A percentile compares a stretch with the other conserved stretches of the same genome.
These are phyloP conservation scores for Coptodon bakossiorum DNA, from an alignment of 2,113 vertebrate species.

Conservation along the genomic window DNA sequence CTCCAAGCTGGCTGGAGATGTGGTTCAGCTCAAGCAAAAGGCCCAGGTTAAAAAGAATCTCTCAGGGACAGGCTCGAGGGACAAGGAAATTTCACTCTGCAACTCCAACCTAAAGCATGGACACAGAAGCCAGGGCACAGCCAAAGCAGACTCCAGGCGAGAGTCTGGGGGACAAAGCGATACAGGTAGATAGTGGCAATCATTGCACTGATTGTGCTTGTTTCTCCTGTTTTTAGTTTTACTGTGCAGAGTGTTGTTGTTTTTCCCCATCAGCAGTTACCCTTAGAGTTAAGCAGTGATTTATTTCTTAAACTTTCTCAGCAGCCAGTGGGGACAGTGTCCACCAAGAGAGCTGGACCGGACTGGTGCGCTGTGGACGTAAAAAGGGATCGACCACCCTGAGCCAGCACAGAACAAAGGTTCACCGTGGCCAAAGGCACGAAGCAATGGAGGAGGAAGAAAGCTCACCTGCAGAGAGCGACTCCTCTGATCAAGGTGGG, in stretches of 20 bases:
- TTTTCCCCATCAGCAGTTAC: not conserved
- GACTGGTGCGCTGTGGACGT: slow-evolving; percentile 28
- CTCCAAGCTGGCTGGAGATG: slow-evolving; percentile 67
- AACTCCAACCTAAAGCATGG: slow-evolving; percentile 77
- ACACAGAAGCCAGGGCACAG: slow-evolving; percentile 65
- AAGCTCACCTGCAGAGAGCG: slow-evolving; percentile 60
- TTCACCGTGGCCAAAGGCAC: slow-evolving; percentile 27
- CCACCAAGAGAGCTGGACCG: slow-evolving; percentile 62
- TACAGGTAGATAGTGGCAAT: slow-evolving; percentile 60
- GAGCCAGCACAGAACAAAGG: slow-evolving; percentile 35
- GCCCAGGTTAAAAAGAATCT: slow-evolving; percentile 75
- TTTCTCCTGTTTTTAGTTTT: not conserved
- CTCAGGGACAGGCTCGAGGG: slow-evolving; percentile 70
- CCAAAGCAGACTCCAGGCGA: slow-evolving; percentile 62
- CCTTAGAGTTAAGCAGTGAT: not conserved
- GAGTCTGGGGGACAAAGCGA: slow-evolving; percentile 72
- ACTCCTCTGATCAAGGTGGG: slow-evolving; percentile 70
- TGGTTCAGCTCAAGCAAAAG: slow-evolving; percentile 82
- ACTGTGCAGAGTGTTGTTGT: not conserved
- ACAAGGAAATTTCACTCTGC: slow-evolving; percentile 71
- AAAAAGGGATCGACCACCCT: slow-evolving; percentile 36
- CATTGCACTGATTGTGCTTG: not conserved
- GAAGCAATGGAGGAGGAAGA: slow-evolving; percentile 56
- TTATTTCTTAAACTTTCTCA: slow-evolving; percentile 17
- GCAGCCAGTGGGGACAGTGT: slow-evolving; percentile 70